Percentiles rank a stretch among this genome's conserved stretches.
phyloP scores from a whole-genome alignment of 1,140 invertebrate genomes.

The Subanguina moxae region DNA sequence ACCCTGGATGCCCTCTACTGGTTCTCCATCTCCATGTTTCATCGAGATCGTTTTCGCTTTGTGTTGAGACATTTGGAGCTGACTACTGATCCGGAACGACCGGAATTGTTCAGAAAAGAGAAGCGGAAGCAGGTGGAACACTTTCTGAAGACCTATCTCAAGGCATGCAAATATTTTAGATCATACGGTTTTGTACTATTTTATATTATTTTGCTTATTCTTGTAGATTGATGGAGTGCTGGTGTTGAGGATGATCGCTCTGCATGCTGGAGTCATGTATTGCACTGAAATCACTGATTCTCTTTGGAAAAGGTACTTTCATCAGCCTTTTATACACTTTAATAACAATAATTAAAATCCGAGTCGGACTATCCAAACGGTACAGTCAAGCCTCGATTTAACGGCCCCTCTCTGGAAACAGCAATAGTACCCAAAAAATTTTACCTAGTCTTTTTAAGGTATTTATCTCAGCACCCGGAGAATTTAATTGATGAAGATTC shows the following conservation, averaged over 20 bases:
- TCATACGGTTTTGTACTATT: background rate
- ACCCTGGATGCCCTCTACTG: slow-evolving; percentile 59
- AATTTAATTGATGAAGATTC: slow-evolving; percentile 59
- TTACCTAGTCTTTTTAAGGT: no score
- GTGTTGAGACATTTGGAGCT: slow-evolving; percentile 56
- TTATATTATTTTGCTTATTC: background rate
- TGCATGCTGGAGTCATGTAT: slow-evolving; percentile 59
- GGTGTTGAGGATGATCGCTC: slow-evolving; percentile 56
- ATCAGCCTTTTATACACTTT: no score
- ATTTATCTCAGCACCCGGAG: slow-evolving; percentile 50
- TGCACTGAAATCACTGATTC: slow-evolving; percentile 60
- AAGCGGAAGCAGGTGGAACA: slow-evolving; percentile 59
- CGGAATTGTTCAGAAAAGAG: slow-evolving; percentile 57
- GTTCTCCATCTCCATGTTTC: slow-evolving; percentile 58
- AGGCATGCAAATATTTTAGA: slow-evolving; percentile 41
- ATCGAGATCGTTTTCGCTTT: slow-evolving; percentile 57
- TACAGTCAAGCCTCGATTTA: no score
- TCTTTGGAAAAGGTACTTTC: slow-evolving; percentile 57
- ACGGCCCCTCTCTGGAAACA: no score
- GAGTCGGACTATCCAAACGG: no score
- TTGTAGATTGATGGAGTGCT: slow-evolving; percentile 56
- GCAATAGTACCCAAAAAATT: no score
- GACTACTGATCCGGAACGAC: slow-evolving; percentile 57
- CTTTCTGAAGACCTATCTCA: slow-evolving; percentile 56
- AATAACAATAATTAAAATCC: no score